These are phyloP conservation scores for Burhinus oedicnemus DNA, from an alignment of 2,113 vertebrate species.

Conservation along the genomic window DNA sequence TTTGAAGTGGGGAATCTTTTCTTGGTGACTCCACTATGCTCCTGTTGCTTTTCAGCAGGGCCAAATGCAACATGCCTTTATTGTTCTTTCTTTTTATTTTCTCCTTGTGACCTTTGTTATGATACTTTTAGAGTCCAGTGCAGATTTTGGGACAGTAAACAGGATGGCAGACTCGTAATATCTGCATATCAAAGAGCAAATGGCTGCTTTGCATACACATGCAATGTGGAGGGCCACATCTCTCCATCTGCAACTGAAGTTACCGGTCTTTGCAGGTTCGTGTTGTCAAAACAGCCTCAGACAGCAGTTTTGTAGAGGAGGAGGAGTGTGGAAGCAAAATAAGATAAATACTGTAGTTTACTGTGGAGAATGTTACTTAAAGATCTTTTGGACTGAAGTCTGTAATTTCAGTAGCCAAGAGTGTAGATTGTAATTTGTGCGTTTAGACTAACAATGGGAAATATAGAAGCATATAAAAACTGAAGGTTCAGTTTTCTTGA, in stretches of 20 bases:
- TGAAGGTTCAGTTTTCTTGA: neutral
- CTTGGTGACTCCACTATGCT: neutral
- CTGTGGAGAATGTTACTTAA: neutral
- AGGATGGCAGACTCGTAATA: neutral
- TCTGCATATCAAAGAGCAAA: neutral
- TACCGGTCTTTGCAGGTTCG: neutral
- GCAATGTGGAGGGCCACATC: rapidly evolving
- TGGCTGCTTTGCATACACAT: neutral
- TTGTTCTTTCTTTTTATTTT: neutral
- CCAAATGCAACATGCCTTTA: neutral
- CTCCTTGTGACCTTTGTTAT: neutral
- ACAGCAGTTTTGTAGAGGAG: neutral
- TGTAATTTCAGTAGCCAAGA: neutral
- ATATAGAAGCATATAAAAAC: neutral
- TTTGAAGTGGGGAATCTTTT: neutral
- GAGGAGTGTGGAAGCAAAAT: neutral
- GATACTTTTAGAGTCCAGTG: neutral
- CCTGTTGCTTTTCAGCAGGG: neutral
- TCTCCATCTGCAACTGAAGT: neutral
- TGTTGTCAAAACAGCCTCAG: neutral
- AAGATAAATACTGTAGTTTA: neutral
- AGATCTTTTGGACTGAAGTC: neutral
- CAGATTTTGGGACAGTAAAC: neutral
- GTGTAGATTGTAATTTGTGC: neutral
- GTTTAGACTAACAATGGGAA: neutral